Base-by-base conservation (phyloP, 2,888 invertebrate species). In the Scaptomyza caliginosa region DNA sequence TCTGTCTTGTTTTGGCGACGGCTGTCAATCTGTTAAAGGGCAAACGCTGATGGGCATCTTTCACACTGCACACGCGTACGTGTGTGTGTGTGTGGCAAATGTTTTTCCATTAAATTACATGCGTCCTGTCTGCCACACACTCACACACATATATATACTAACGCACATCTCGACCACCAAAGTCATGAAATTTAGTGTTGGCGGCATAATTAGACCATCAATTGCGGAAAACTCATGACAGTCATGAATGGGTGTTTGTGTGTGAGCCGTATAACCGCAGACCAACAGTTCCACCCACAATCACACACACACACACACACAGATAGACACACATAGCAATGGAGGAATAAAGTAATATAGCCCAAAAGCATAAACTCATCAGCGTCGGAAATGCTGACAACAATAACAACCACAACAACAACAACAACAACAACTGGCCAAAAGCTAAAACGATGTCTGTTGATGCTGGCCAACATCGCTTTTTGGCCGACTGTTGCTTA, bases 181-280 rank as follows among this genome's bases (percentile, higher is more conserved):
- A 88, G 75, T 88, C 88, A 86, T 86, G 78, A 74, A 88, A 89
- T 87, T 88, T 76, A 76, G 75, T 81, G 80, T 83, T 88, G 86
- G 83, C 82, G 89, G 88, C 88, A 88, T 90, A 90, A 90, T 90
- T 89, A 89, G 88, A 90, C 89, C 90, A 90, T 90, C 89, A 90
- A 89, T 90, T 90, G 89, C 80, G 85, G 81, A 77, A 86, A 88
- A 87, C 89, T 88, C 90, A 89, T 87, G 84, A 85, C 87, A 79
- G 83, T 77, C 87, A 82, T 78, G 85, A 84, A 85, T 84, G 85
- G 66, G 57, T 58, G 63, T 56, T 58, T 56, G 74, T 66, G 74
- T 66, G 58, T 52, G 54, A 30, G 60, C 24, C 42, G 54, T 38
- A 56, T 38, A 75, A 60, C 86, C 83, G 42, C 80, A 76, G 63